Base-by-base conservation (phyloP, 64 coral and sea anemone genomes). In the Pachyseris speciosa region DNA sequence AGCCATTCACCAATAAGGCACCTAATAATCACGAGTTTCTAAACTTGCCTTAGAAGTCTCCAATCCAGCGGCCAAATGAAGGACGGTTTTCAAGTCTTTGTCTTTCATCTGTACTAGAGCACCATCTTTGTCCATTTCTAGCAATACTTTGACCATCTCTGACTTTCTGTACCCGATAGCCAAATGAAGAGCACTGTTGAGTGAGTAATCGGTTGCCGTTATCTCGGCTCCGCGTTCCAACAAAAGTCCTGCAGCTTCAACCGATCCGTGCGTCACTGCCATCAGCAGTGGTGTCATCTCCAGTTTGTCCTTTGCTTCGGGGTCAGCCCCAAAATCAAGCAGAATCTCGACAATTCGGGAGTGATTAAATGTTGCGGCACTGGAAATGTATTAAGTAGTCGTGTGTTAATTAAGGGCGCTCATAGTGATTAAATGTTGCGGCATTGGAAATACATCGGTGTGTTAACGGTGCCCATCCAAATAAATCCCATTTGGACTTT, bases 321-420 rank as follows among this genome's bases (percentile, higher is more conserved):
- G 29, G 7, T 83, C 55, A 5, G 89, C 89, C 10, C 89, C 89
- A 28, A 36, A 73, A 7, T 83, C 77, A 8, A 92, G 27, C 3
- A 92, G 39, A 42, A 92, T 36, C 36, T 92, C 41, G 8, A 92
- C 40, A 16, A 64, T 83, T 20, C 22, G 49, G 9, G n/a, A 3
- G n/a, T 92, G 19, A 71, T 84, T 84, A 9, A 81, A 63, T 34
- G 20, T 37, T 61, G 77, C 77, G 10, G 77, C 77, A 40, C 77
- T 81, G 22, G 52, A 34, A 40, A 39, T 20, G 34, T 39, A 68
- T 34, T 36, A 15, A 22, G 6, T 70, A 17, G 33, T 20, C 52
- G 13, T 0, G 0, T 13, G 13, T 57, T 5, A 19, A 20, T 9
- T 57, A n/a, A n/a, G n/a, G n/a, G n/a, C n/a, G n/a, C n/a, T n/a